These are phyloP conservation scores for Phthorimaea operculella DNA, from an alignment of 1,140 invertebrate genomes.

Conservation along the genomic window DNA sequence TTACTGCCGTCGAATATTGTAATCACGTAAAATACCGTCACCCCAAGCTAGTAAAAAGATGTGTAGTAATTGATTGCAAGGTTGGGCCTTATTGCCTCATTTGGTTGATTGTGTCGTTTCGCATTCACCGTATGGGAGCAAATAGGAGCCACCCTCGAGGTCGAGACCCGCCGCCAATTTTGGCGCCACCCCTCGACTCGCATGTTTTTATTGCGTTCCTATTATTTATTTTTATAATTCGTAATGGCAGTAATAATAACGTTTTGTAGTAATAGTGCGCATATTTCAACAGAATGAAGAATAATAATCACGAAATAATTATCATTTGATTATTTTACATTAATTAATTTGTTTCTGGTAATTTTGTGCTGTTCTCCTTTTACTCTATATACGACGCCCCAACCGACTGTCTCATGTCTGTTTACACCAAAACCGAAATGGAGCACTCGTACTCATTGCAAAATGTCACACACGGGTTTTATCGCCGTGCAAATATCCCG, in stretches of 20 bases:
- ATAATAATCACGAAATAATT: no score
- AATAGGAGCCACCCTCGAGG: constrained; percentile 32
- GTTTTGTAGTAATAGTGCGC: no score
- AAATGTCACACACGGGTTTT: constrained; percentile 37
- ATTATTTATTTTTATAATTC: constrained; percentile 33
- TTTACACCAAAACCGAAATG: background rate
- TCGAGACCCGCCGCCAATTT: constrained; percentile 57
- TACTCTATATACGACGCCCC: no score
- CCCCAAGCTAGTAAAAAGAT: constrained; percentile 40
- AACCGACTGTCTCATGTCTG: no score
- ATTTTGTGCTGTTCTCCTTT: no score
- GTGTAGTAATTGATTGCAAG: constrained; percentile 60
- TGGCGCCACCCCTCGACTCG: constrained; percentile 32
- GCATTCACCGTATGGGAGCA: constrained; percentile 61
- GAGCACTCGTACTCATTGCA: constrained; percentile 16
- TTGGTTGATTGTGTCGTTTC: constrained; percentile 59
- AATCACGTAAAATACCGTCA: constrained; percentile 7
- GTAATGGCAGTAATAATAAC: background rate
- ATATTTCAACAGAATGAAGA: no score
- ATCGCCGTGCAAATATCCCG: constrained; percentile 63
- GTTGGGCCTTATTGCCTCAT: constrained; percentile 45
- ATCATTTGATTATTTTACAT: no score
- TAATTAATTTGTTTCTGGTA: no score
- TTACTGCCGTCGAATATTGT: no score
- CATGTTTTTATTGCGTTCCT: constrained; percentile 47